Evolutionary conservation across 92 coral and sea anemone genomes (phyloP).

Genomic region (Isaurus tuberculatus): DNA sequence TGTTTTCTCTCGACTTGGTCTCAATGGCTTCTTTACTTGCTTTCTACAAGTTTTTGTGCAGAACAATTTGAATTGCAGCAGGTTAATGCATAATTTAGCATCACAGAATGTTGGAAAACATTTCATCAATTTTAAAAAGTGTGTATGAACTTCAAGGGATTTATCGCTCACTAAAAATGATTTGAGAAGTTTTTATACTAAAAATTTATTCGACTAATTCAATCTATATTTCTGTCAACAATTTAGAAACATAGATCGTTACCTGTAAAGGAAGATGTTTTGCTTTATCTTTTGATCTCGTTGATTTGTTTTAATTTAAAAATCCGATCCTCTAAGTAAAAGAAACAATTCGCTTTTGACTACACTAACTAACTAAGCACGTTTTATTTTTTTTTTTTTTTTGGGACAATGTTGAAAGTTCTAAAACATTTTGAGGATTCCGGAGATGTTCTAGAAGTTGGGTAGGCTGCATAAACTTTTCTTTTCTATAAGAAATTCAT

Average conservation of each 20-base stretch:
- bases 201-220: neutral
- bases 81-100: slow-evolving; percentile 18
- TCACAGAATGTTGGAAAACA: neutral
- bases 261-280: slow-evolving; percentile 9
- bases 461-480: too few species aligned
- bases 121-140: neutral
- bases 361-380: too few species aligned
- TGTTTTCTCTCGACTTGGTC: neutral
- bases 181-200: neutral
- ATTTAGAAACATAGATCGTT: neutral
- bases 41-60: slow-evolving; percentile 1
- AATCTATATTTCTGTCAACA: neutral
- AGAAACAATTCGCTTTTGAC: neutral
- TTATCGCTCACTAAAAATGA: too few species aligned
- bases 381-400: too few species aligned
- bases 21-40: neutral
- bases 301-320: slow-evolving; percentile 4
- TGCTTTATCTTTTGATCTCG: slow-evolving; percentile 3
- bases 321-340: neutral
- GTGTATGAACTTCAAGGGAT: neutral
- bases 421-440: too few species aligned
- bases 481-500: too few species aligned
- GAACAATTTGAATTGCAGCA: neutral
- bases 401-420: too few species aligned
- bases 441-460: too few species aligned